Conservation (phyloP, 2,888 invertebrate genomes). For the Nezara viridula region DNA sequence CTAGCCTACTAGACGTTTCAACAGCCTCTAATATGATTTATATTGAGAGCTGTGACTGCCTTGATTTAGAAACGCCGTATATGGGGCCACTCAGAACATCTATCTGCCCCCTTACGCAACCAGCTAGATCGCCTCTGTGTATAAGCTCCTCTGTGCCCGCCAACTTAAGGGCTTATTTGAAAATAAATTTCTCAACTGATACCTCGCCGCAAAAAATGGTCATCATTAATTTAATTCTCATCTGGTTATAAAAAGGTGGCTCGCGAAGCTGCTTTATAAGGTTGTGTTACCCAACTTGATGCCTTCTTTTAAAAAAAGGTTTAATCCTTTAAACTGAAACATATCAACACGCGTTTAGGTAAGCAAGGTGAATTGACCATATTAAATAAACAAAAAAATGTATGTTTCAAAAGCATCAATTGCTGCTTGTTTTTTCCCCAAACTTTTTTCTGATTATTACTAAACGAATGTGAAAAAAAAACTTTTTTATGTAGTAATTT, state of each 20-base stretch:
- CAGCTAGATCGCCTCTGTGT: neutral
- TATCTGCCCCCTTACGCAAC: neutral
- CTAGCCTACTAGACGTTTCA: conserved; percentile 43
- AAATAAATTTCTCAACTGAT: conserved; percentile 6
- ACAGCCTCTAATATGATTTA: conserved; percentile 41
- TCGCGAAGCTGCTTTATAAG: neutral
- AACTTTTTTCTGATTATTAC: too few relatives aligned
- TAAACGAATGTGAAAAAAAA: too few relatives aligned
- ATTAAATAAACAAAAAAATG: too few relatives aligned
- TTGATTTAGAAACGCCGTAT: conserved; percentile 44
- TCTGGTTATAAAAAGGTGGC: conserved; percentile 33
- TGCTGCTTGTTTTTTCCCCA: too few relatives aligned
- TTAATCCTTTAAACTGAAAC: neutral
- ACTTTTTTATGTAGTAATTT: too few relatives aligned
- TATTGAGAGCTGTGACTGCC: conserved; percentile 42
- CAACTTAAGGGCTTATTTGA: conserved; percentile 19
- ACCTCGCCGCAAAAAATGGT: neutral
- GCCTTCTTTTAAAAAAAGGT: neutral
- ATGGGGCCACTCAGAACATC: conserved; percentile 28
- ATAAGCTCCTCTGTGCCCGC: neutral
- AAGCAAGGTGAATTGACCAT: neutral
- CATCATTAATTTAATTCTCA: conserved; percentile 25
- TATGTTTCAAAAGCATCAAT: too few relatives aligned
- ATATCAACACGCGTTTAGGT: neutral
- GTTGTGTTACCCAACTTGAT: neutral